These are phyloP conservation scores for Leucophenga montana DNA, from an alignment of 2,888 invertebrate genomes.

Conservation along the genomic window DNA sequence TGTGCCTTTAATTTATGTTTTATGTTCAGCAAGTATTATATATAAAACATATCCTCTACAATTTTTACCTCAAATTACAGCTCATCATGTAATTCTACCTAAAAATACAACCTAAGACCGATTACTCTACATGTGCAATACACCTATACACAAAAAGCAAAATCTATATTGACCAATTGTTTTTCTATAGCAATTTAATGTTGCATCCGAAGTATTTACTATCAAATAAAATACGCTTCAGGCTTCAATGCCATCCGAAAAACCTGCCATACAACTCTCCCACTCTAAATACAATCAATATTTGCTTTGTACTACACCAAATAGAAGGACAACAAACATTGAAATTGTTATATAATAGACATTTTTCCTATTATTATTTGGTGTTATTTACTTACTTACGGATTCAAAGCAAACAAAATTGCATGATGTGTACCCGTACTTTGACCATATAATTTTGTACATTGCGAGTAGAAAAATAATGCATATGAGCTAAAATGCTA, in stretches of 20 bases:
- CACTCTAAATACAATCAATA: background rate
- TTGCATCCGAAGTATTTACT: background rate
- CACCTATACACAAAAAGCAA: too few relatives aligned
- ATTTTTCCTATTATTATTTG: constrained; percentile 10
- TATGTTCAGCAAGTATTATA: too few relatives aligned
- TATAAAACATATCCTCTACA: too few relatives aligned
- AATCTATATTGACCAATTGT: background rate
- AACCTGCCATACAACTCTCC: background rate
- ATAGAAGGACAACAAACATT: background rate
- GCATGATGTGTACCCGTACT: too few relatives aligned
- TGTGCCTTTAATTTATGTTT: too few relatives aligned
- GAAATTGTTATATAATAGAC: constrained; percentile 15
- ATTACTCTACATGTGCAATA: too few relatives aligned
- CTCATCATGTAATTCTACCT: too few relatives aligned
- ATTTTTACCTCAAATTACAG: too few relatives aligned
- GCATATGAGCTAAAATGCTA: too few relatives aligned
- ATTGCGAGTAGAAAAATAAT: too few relatives aligned
- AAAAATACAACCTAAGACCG: too few relatives aligned
- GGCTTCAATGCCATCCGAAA: background rate
- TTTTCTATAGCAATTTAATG: background rate
- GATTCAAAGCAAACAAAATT: background rate
- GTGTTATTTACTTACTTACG: background rate
- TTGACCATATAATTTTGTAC: too few relatives aligned
- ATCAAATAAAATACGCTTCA: constrained; percentile 3
- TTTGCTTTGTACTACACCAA: background rate